Conservation (phyloP, 30 jellyfish, hydroid and myxozoan genomes). For the Pelagia noctiluca region DNA sequence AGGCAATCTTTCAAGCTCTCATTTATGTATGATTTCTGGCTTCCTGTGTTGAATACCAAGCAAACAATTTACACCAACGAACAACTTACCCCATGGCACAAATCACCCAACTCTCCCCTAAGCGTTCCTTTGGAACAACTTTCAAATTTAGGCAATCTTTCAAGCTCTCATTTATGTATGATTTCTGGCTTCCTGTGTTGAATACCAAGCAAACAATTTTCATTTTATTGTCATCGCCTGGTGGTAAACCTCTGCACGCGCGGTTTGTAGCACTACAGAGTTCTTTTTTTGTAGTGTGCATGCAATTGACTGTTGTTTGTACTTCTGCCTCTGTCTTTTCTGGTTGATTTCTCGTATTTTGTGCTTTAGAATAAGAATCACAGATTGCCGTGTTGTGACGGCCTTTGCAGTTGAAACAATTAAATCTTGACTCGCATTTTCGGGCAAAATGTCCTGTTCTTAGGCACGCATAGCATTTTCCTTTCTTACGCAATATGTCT, state of each 20-base stretch:
- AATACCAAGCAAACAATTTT: not conserved
- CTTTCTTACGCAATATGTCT: not conserved
- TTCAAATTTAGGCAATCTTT: not conserved
- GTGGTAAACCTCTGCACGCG: conserved; percentile 3
- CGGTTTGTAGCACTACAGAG: not conserved
- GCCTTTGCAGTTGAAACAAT: conserved; percentile 10
- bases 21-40: not conserved
- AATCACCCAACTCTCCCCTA: too few species aligned
- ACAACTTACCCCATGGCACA: too few species aligned
- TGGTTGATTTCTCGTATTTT: too few species aligned
- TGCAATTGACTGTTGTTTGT: too few species aligned
- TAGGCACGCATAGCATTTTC: conserved; percentile 16
- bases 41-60: conserved; percentile 3
- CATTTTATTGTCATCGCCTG: not conserved
- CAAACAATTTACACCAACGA: not conserved
- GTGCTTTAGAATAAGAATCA: too few species aligned
- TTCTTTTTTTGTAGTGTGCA: too few species aligned
- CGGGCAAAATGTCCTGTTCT: conserved; percentile 19
- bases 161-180: not conserved
- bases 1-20: not conserved
- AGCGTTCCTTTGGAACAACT: not conserved
- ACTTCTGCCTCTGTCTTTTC: too few species aligned
- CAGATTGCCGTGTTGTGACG: conserved; percentile 26
- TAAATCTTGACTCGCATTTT: not conserved
- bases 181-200: conserved; percentile 5